Evolutionary conservation across 2,888 invertebrate genomes (phyloP).

Genomic region (Galerucella nymphaeae): DNA sequence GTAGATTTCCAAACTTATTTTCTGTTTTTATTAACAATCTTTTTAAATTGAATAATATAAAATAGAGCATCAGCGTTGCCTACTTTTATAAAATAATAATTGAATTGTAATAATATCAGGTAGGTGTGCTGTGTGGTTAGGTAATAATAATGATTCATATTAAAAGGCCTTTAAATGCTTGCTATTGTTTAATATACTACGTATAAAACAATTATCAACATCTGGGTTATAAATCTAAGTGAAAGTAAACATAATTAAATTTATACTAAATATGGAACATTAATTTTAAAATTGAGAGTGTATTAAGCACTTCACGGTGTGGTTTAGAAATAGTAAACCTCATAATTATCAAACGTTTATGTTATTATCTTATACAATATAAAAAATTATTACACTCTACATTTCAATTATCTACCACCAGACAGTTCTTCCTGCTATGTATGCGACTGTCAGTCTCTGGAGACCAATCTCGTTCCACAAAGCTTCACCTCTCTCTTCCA

Average conservation of each 20-base stretch:
- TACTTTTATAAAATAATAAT: neutral
- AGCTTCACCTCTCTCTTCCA: too few relatives aligned
- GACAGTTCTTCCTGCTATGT: too few relatives aligned
- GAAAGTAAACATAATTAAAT: conserved; percentile 35
- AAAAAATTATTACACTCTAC: too few relatives aligned
- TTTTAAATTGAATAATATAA: neutral
- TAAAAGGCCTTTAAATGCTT: conserved; percentile 21
- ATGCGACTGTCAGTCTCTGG: too few relatives aligned
- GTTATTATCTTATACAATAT: too few relatives aligned
- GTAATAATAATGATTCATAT: conserved; percentile 27
- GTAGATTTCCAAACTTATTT: conserved; percentile 29
- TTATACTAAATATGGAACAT: conserved; percentile 14
- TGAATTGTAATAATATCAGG: neutral
- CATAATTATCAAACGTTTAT: neutral
- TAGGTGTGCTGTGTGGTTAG: conserved; percentile 3
- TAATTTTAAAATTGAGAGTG: conserved; percentile 24
- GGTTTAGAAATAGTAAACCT: neutral
- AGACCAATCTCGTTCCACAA: too few relatives aligned
- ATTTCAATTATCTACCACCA: too few relatives aligned
- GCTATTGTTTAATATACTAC: conserved; percentile 26
- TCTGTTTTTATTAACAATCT: neutral
- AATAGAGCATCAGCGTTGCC: neutral
- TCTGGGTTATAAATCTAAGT: conserved; percentile 40
- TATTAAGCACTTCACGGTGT: too few relatives aligned
- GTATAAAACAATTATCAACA: conserved; percentile 37